Base-by-base conservation (phyloP, 2,888 invertebrate species). In the Pristionchus arcanus region DNA sequence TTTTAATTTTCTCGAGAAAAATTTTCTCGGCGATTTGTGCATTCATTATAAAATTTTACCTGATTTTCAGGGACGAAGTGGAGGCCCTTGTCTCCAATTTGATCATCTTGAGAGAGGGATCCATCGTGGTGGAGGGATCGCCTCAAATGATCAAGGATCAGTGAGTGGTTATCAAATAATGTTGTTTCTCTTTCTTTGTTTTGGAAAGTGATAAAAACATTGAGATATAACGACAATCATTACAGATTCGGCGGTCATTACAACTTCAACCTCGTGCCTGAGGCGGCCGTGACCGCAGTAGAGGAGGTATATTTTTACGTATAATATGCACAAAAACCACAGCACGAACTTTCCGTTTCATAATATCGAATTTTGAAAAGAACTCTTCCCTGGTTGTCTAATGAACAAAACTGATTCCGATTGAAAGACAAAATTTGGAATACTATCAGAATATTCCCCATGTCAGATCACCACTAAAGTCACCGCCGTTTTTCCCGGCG, bases 61-160 rank as follows among this genome's bases (percentile, higher is more conserved):
- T n/a, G n/a, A 68, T 21, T 74, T 74, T 31, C 28, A 88, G 87
- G 87, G 93, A 93, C 53, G 93, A 92, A 77, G 91, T 92, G 71
- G 91, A 93, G 90, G 94, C 94, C 0, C 91, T 95, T 81, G 95
- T 95, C 86, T 92, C 91, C 11, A 90, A 94, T 74, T 92, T 95
- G 28, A 94, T 93, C 28, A 94, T 95, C 66, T 92, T 95, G 90
- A 94, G 93, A 66, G 90, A 91, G 59, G 95, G 95, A 83, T 90
- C 90, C 55, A 90, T 95, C 89, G 91, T 92, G 66, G 94, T 94
- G 63, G 90, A 95, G 34, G 95, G 95, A 74, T 91, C 92, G 3
- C 91, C 93, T 34, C 94, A 94, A 89, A 92, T 93, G 74, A 90
- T 95, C 84, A 95, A 94, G 89, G 92, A 49, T 28, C 42, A 68